These are phyloP conservation scores for Drosophila antonietae DNA, from an alignment of 2,888 invertebrate species.

Conservation along the genomic window DNA sequence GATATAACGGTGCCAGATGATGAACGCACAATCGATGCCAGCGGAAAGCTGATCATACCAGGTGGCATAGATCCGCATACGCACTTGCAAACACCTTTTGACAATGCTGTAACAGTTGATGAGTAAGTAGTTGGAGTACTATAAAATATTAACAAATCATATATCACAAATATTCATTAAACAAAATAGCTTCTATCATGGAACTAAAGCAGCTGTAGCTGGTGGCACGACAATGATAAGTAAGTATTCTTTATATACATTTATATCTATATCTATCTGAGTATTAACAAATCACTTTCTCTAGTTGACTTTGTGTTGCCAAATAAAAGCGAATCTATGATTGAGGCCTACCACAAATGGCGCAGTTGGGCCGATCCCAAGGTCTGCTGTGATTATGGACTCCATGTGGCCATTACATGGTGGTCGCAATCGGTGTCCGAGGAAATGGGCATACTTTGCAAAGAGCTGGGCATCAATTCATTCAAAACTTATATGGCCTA, in stretches of 20 bases:
- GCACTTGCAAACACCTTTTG: conserved; percentile 96
- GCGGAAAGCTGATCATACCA: conserved; percentile 95
- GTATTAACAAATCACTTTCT: neutral
- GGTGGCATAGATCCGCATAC: conserved; percentile 99
- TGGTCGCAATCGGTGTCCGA: conserved; percentile 92
- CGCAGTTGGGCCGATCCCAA: conserved; percentile 96
- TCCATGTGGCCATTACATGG: conserved; percentile 96
- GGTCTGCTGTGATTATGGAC: conserved; percentile 98
- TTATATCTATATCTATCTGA: neutral
- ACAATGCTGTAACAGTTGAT: conserved; percentile 94
- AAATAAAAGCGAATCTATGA: conserved; percentile 91
- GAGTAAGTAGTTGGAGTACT: conserved; percentile 90
- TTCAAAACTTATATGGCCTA: conserved; percentile 99
- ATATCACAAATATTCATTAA: neutral
- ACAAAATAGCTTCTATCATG: conserved; percentile 91
- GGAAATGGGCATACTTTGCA: conserved; percentile 94
- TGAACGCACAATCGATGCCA: conserved; percentile 95
- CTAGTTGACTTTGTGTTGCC: conserved; percentile 96
- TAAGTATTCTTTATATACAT: conserved; percentile 86
- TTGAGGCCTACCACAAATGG: conserved; percentile 97
- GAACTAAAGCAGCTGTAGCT: conserved; percentile 98
- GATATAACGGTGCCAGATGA: conserved; percentile 90
- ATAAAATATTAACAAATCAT: neutral
- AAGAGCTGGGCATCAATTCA: conserved; percentile 96
- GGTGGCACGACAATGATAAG: conserved; percentile 99